A percentile compares a stretch with the other conserved stretches of the same genome.
Evolutionary conservation across 2,888 invertebrate genomes (phyloP).

Genomic region (Hirtodrosophila cameraria): DNA sequence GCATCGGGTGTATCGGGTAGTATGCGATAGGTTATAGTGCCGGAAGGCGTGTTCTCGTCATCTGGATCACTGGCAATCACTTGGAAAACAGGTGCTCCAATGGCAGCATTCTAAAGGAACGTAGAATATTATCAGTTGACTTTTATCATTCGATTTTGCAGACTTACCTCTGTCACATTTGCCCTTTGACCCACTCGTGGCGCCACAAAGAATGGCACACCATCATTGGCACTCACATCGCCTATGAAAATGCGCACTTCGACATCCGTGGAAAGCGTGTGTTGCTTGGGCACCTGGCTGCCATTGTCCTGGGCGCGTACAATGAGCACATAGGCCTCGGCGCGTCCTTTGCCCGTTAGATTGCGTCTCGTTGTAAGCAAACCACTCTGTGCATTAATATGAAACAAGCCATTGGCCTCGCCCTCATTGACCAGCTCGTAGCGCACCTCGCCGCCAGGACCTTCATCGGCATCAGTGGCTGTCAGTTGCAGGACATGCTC

Average conservation of each 20-base stretch:
- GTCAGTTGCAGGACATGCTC: conserved; percentile 88
- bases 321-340: conserved; percentile 89
- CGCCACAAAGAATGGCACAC: conserved; percentile 90
- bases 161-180: conserved; percentile 87
- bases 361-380: conserved; percentile 87
- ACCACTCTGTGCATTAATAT: conserved; percentile 88
- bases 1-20: conserved; percentile 89
- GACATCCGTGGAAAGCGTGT: conserved; percentile 87
- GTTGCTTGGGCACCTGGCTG: conserved; percentile 84
- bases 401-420: conserved; percentile 89
- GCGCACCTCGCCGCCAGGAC: conserved; percentile 88
- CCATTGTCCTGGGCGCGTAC: conserved; percentile 90
- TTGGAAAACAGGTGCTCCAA: conserved; percentile 90
- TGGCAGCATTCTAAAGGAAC: conserved; percentile 87
- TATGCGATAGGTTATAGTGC: conserved; percentile 89
- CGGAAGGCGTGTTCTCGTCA: conserved; percentile 90
- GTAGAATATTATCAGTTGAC: too few relatives aligned
- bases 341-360: conserved; percentile 90
- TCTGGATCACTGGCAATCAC: conserved; percentile 92
- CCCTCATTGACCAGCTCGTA: conserved; percentile 91
- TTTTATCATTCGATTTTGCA: rapidly evolving
- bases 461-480: conserved; percentile 91
- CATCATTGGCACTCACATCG: conserved; percentile 92
- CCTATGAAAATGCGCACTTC: conserved; percentile 89
- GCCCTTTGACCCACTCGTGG: conserved; percentile 89